Percentiles rank a stretch among this genome's conserved stretches.
phyloP scores from a whole-genome alignment of 2,888 invertebrate species.

The Uloborus plumipes region DNA sequence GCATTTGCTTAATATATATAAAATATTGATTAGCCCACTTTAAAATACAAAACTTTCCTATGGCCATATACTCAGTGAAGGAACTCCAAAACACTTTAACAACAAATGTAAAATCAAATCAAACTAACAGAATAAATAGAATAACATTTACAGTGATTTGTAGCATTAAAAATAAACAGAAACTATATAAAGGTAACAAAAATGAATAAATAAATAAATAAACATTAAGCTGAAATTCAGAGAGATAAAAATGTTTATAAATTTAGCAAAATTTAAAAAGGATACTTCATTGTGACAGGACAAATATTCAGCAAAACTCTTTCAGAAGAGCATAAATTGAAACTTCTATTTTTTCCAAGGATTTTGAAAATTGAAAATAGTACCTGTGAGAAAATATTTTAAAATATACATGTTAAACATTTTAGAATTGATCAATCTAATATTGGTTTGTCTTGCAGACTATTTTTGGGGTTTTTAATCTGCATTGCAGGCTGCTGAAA shows the following conservation, averaged over 20 bases:
- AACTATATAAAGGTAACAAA: background rate
- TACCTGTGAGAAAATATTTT: slow-evolving; percentile 27
- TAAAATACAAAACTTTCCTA: too few species aligned
- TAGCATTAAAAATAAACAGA: background rate
- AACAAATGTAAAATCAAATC: background rate
- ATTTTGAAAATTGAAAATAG: slow-evolving; percentile 55
- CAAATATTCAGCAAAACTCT: slow-evolving; percentile 78
- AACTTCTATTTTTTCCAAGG: slow-evolving; percentile 60
- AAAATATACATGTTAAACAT: background rate
- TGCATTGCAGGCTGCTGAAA: too few species aligned
- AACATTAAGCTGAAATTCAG: too few species aligned
- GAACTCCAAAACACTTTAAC: too few species aligned
- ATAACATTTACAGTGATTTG: background rate
- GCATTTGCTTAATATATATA: too few species aligned
- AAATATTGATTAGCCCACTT: too few species aligned
- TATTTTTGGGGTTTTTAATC: too few species aligned
- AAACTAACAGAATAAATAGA: background rate
- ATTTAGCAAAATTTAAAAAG: slow-evolving; percentile 51
- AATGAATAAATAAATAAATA: background rate
- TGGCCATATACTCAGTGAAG: too few species aligned
- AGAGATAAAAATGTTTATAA: background rate
- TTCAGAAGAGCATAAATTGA: slow-evolving; percentile 73
- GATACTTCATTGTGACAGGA: slow-evolving; percentile 74
- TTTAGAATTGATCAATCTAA: too few species aligned
- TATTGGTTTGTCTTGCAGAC: too few species aligned